These are phyloP conservation scores for Mechanitis mazaeus DNA, from an alignment of 2,888 invertebrate species.

Conservation along the genomic window DNA sequence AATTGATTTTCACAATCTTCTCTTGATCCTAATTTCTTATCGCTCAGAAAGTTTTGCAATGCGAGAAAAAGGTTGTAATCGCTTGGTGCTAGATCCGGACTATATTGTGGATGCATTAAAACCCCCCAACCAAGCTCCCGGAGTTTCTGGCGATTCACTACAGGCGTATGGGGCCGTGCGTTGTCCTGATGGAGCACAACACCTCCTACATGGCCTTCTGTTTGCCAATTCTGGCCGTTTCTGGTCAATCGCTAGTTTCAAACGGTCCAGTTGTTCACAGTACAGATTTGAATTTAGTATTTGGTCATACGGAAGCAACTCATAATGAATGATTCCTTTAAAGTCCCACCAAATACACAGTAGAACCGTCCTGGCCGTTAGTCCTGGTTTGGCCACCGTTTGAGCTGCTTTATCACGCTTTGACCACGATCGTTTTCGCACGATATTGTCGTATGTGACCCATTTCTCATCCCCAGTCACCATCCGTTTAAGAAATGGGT, in stretches of 20 bases:
- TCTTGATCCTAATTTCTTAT: constrained; percentile 14
- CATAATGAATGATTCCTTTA: constrained; percentile 13
- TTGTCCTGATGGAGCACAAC: constrained; percentile 16
- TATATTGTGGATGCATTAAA: neutral
- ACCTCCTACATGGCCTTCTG: constrained; percentile 6
- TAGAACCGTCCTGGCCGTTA: neutral
- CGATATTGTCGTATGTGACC: neutral
- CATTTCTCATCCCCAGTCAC: neutral
- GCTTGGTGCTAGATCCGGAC: constrained; percentile 13
- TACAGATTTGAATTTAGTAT: constrained; percentile 4
- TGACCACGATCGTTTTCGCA: neutral
- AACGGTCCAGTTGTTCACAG: constrained; percentile 71
- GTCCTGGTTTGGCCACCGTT: constrained; percentile 13
- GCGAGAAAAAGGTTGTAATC: constrained; percentile 11
- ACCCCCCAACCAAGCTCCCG: neutral
- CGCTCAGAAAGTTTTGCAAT: constrained; percentile 14
- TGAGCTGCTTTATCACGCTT: constrained; percentile 14
- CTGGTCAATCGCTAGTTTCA: constrained; percentile 26
- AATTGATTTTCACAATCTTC: constrained; percentile 11
- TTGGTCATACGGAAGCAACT: constrained; percentile 12
- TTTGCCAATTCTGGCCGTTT: constrained; percentile 19
- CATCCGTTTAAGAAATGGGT: constrained; percentile 25
- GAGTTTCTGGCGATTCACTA: neutral
- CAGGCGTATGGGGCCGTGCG: constrained; percentile 9
- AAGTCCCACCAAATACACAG: constrained; percentile 8